Base-by-base conservation (phyloP, 2,888 invertebrate genomes). In the Idaea biselata region DNA sequence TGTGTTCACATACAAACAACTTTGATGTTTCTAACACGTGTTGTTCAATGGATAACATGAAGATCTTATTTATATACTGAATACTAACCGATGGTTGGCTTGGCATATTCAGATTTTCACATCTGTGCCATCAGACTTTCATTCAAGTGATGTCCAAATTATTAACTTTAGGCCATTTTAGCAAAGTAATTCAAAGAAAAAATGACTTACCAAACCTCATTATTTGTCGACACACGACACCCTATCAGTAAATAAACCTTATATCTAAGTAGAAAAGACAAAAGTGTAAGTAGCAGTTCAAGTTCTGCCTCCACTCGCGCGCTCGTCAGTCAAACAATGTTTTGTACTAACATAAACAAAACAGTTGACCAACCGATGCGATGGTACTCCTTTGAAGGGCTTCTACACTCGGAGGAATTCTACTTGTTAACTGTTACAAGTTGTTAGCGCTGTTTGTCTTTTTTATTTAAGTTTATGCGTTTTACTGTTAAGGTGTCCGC, bases 361-460 rank as follows among this genome's bases (percentile, higher is more conserved):
- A 55, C 55, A 44, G 16, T 55, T 55, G 17, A 54, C 16, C 54
- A 16, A 16, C 16, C 16, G n/a, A n/a, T n/a, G 25, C 1, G 55
- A 55, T 55, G 55, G 55, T 55, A 55, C 55, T 55, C 17, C 16
- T 55, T 17, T 18, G 18, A 18, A 56, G 56, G 56, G 18, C 5
- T 62, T 61, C 59, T 63, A 60, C 55, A 59, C 60, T 63, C 61
- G 55, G 63, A 72, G 77, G 79, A 81, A 82, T 81, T 76, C 73
- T 72, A 76, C 68, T 75, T 75, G 81, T 79, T 83, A 82, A 83
- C 84, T 79, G 82, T 82, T 74, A 75, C 73, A 72, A 75, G 75
- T 61, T 64, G 62, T 67, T 71, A 79, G 72, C 66, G 76, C 75
- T 77, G 74, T 77, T 78, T 76, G 73, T 72, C 66, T 55, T 8